Base-by-base conservation (phyloP, 2,797 vertebrate species). In the Urosaurus nigricauda region DNA sequence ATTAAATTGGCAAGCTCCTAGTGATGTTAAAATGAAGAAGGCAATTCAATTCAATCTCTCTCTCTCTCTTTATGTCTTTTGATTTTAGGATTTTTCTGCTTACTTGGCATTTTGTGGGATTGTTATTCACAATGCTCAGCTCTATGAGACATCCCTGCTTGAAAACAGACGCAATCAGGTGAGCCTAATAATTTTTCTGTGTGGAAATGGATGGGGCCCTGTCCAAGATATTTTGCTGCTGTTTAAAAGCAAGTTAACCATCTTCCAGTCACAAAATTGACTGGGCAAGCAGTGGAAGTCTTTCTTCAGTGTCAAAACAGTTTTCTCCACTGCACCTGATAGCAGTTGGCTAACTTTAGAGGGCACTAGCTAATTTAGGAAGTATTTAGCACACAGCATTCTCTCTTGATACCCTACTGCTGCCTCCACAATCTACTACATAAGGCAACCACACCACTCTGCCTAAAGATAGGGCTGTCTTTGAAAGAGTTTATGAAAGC, bases 71-170 rank as follows among this genome's bases (percentile, higher is more conserved):
- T 5, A 78, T 37, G 9, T 87, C 29, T 68, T 86, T 21, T 12
- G 86, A 87, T 77, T 80, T 87, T 93, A 99, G 99, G 98, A 99
- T 92, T 99, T 99, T 95, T 98, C 98, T 0, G 97, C 98, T 0
- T 99, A 99, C 88, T 91, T 99, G 97, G 98, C 98, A 0, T 99
- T 99, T 85, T 99, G 98, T 56, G 99, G 99, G 35, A 99, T 99
- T 51, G 99, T 99, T 90, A 97, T 99, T 83, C 98, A 99, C 96
- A 99, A 99, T 0, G 99, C 99, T 40, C 98, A 99, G 74, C 94
- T 99, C 81, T 99, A 99, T 17, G 98, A 99, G 95, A 99, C 98
- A 0, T 99, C 98, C 0, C 97, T 98, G 96, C 97, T 99, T 29
- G 99, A 99, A 92, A 99, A 99, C 97, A 97, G 97, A 87, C 97